phyloP scores from a whole-genome alignment of 1,140 invertebrate species.

The Dendroctonus ponderosae region DNA sequence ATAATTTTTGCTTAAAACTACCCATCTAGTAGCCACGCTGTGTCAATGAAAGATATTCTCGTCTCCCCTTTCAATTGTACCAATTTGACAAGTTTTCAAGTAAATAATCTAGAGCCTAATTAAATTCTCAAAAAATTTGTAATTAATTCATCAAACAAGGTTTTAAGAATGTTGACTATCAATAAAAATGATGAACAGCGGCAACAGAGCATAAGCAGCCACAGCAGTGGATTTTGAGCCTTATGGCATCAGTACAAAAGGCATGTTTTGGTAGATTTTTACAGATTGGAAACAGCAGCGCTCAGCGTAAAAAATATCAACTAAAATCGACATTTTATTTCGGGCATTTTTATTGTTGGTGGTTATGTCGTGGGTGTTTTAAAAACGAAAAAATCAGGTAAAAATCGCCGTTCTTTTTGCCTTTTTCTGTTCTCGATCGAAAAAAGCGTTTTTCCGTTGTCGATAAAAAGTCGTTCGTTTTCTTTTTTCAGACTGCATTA shows the following conservation, averaged over 20 bases:
- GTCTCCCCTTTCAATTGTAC: no score
- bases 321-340: conserved; percentile 46
- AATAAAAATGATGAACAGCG: no score
- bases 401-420: conserved; percentile 39
- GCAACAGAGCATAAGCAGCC: no score
- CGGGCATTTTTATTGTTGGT: conserved; percentile 40
- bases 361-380: conserved; percentile 41
- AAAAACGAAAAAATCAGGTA: conserved; percentile 38
- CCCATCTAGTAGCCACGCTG: no score
- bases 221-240: conserved; percentile 9
- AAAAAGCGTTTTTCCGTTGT: conserved; percentile 18
- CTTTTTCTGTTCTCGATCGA: conserved; percentile 27
- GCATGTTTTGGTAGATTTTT: conserved; percentile 27
- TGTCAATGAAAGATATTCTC: no score
- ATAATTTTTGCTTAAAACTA: no score
- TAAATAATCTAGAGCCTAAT: no score
- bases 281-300: conserved; percentile 43
- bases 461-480: conserved; percentile 12
- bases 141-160: no score
- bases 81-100: no score
- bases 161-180: no score
- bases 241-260: conserved; percentile 14
- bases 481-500: conserved; percentile 28
- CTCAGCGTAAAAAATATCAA: conserved; percentile 46
- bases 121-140: no score